Evolutionary conservation across 53 echinoderm and acorn worm genomes (phyloP).

Genomic region (Echinometra lucunter): DNA sequence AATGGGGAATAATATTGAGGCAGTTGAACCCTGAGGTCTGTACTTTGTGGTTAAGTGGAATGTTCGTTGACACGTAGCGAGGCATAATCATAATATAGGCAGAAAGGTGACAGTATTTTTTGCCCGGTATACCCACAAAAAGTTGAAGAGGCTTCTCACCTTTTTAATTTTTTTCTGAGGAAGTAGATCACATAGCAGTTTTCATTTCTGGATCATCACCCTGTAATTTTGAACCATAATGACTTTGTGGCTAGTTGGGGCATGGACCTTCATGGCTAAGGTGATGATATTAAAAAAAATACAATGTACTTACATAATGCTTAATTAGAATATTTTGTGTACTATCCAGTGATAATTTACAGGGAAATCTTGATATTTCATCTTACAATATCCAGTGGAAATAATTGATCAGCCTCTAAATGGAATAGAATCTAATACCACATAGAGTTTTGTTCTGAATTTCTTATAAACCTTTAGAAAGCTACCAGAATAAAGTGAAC

Average conservation of each 20-base stretch:
- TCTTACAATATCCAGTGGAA: background rate
- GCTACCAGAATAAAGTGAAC: background rate
- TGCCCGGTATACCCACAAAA: background rate
- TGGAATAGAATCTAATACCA: background rate
- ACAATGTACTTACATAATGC: too few species aligned
- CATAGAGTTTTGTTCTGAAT: background rate
- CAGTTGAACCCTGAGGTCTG: background rate
- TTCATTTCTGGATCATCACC: background rate
- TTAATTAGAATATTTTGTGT: too few species aligned
- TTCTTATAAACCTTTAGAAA: background rate
- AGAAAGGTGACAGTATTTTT: background rate
- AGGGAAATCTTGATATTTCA: too few species aligned
- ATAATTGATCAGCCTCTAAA: background rate
- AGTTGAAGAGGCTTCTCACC: background rate
- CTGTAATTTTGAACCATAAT: background rate
- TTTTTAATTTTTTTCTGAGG: background rate
- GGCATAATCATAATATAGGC: background rate
- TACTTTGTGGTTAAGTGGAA: slow-evolving; percentile 28
- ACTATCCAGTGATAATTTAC: too few species aligned
- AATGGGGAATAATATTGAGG: background rate
- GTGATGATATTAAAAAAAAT: background rate
- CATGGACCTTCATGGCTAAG: too few species aligned
- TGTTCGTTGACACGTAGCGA: slow-evolving; percentile 37
- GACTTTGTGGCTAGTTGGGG: background rate
- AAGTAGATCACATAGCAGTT: background rate